These are phyloP conservation scores for Noctua fimbriata DNA, from an alignment of 2,888 invertebrate species.

Conservation along the genomic window DNA sequence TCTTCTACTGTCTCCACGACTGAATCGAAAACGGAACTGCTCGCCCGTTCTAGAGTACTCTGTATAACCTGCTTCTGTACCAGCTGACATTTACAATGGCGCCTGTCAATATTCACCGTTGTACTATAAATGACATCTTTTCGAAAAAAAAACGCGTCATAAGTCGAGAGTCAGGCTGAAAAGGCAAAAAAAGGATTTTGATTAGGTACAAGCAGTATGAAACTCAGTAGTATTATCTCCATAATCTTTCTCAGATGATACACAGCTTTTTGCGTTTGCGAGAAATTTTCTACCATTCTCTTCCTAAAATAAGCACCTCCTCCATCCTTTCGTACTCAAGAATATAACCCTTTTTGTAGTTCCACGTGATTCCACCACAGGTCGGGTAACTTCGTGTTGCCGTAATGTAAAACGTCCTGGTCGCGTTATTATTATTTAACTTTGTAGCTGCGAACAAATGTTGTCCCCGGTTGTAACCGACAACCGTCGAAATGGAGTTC, in stretches of 20 bases:
- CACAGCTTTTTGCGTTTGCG: neutral
- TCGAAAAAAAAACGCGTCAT: neutral
- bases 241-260: neutral
- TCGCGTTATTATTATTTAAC: conserved; percentile 74
- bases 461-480: conserved; percentile 62
- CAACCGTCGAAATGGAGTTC: conserved; percentile 66
- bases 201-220: neutral
- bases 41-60: neutral
- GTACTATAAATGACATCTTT: too few relatives aligned
- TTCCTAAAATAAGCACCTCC: neutral
- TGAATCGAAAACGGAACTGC: neutral
- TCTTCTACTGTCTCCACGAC: neutral
- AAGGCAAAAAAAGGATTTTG: neutral
- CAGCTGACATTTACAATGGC: too few relatives aligned
- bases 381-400: conserved; percentile 64
- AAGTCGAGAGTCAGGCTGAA: neutral
- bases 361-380: conserved; percentile 66
- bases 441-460: conserved; percentile 71
- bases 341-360: conserved; percentile 65
- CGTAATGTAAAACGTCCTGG: conserved; percentile 72
- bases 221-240: neutral
- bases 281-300: neutral
- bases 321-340: conserved; percentile 45
- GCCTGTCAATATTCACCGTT: too few relatives aligned
- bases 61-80: neutral